These are phyloP conservation scores for Oithona nana DNA, from an alignment of 2,888 invertebrate species.

Conservation along the genomic window DNA sequence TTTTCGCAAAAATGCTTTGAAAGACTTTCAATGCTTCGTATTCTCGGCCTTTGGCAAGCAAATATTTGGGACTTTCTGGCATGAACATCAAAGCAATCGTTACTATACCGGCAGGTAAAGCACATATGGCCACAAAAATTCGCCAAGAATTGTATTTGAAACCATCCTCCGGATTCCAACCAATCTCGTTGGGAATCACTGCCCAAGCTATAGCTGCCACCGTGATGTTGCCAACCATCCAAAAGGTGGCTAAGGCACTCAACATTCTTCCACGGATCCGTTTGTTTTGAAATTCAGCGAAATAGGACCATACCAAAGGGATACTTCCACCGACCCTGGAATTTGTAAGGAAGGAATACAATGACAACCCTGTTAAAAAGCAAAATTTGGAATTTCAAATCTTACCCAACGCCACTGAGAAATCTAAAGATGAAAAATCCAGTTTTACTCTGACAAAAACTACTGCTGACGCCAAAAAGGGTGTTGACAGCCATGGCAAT, in stretches of 20 bases:
- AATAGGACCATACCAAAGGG: constrained; percentile 61
- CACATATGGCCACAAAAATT: constrained; percentile 54
- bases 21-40: constrained; percentile 23
- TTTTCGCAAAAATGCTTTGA: constrained; percentile 19
- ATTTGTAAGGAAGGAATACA: not conserved
- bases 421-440: constrained; percentile 76
- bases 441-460: constrained; percentile 69
- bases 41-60: constrained; percentile 25
- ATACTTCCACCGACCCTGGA: constrained; percentile 55
- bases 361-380: not conserved
- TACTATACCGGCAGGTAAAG: constrained; percentile 50
- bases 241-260: constrained; percentile 69
- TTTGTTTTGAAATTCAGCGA: constrained; percentile 60
- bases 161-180: constrained; percentile 27
- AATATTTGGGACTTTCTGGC: constrained; percentile 30
- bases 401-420: constrained; percentile 83
- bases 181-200: constrained; percentile 47
- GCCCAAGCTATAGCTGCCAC: constrained; percentile 49
- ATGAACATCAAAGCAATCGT: constrained; percentile 58
- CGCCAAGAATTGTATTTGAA: constrained; percentile 62
- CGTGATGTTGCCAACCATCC: constrained; percentile 40
- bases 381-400: constrained; percentile 27
- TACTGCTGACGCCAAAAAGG: constrained; percentile 50
- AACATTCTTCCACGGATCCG: constrained; percentile 57
- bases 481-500: constrained; percentile 53